Evolutionary conservation across 2,113 vertebrate genomes (phyloP).

Genomic region (Haliaeetus leucogaster): DNA sequence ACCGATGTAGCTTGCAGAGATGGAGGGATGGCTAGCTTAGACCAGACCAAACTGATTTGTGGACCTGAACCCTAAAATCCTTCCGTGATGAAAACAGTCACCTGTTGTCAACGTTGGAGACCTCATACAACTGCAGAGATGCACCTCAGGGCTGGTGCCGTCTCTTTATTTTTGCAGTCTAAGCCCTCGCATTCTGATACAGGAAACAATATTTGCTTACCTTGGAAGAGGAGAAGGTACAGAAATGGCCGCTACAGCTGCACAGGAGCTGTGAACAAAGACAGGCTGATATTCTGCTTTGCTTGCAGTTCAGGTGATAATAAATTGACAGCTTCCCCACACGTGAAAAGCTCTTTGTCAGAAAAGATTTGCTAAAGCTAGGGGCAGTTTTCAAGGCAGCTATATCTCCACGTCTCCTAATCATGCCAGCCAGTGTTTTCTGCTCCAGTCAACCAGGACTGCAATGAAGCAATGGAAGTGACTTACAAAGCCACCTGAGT

Average conservation of each 20-base stretch:
- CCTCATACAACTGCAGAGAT: not conserved
- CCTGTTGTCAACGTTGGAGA: not conserved
- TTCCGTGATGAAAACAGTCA: not conserved
- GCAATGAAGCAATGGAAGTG: fast-evolving
- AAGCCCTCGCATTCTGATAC: not conserved
- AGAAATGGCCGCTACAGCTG: not conserved
- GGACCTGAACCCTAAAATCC: not conserved
- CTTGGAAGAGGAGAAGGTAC: not conserved
- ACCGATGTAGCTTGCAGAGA: not conserved
- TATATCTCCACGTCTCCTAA: not conserved
- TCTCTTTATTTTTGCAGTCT: not conserved
- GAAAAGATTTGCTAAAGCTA: not conserved
- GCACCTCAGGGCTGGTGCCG: fast-evolving
- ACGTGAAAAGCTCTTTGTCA: not conserved
- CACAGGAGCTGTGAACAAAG: not conserved
- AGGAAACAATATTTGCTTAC: not conserved
- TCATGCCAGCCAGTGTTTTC: not conserved
- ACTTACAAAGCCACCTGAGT: not conserved
- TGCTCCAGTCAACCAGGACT: not conserved
- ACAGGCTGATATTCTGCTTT: fast-evolving
- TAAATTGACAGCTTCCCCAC: not conserved
- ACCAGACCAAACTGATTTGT: not conserved
- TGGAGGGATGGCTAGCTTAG: not conserved
- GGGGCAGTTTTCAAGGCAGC: not conserved
- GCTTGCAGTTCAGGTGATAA: not conserved